phyloP scores from a whole-genome alignment of 2,888 invertebrate genomes.

The Ophonus ardosiacus region DNA sequence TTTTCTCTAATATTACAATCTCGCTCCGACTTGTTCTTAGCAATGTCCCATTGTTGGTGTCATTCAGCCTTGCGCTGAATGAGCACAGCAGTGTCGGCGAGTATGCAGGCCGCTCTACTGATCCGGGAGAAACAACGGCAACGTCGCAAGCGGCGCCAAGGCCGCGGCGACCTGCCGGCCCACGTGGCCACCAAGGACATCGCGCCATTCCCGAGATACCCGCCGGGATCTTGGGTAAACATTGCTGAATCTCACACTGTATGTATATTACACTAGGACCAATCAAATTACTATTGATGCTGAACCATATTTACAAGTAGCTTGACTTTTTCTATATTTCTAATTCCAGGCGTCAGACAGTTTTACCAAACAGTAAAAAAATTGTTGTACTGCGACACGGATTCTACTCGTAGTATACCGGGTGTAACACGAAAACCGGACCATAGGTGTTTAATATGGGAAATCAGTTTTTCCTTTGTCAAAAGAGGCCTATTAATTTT shows the following conservation, averaged over 20 bases:
- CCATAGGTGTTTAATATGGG: no score
- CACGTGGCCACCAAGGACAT: conserved; percentile 92
- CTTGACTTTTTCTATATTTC: not conserved
- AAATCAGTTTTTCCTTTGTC: no score
- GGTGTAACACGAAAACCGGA: no score
- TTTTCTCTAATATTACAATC: no score
- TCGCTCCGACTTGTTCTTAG: not conserved
- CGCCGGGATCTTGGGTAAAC: conserved; percentile 79
- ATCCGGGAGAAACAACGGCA: conserved; percentile 94
- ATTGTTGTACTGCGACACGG: no score
- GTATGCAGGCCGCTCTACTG: conserved; percentile 96
- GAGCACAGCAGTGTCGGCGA: conserved; percentile 79
- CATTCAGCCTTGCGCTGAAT: conserved; percentile 69
- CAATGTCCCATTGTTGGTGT: not conserved
- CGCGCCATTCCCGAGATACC: conserved; percentile 92
- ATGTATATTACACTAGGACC: conserved; percentile 6
- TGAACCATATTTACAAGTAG: not conserved
- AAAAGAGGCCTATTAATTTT: no score
- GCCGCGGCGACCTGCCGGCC: conserved; percentile 89
- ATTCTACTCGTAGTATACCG: no score
- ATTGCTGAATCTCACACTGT: conserved; percentile 43
- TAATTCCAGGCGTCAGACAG: not conserved
- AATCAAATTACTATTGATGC: not conserved
- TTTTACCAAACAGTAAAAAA: no score
- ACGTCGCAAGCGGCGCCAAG: conserved; percentile 85